Evolutionary conservation across 2,888 invertebrate genomes (phyloP), one percentile per base, ranked within the genome.

Genomic region (Temnothorax unifasciatus): DNA sequence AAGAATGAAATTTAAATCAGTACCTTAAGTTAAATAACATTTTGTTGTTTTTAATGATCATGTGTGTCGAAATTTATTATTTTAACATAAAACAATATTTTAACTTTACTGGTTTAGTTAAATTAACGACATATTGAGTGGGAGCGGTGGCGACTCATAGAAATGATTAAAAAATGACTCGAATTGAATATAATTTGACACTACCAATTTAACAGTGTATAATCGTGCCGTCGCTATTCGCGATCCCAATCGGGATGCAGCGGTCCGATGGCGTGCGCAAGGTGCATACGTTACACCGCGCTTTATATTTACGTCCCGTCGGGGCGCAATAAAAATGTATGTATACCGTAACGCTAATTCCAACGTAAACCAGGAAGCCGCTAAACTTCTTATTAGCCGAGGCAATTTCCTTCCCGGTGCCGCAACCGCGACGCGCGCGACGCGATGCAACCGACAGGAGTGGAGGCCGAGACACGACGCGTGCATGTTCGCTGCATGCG

Each of bases 351-450:
- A 89, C 85, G 83, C 81, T 89, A 89, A 89, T 87, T 85, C 68
- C 82, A 25, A 34, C 66, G 69, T 75, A 59, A 71, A 82, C 74
- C 87, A 79, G 87, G 82, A 84, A 82, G 68, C 82, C 57, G 54
- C 73, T 57, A 68, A 50, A 84, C 76, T 89, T 89, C 84, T 87
- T 82, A 88, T 89, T 88, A 89, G 81, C 66, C 83, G 34, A 44
- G 52, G 76, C 34, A 82, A 75, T 75, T 82, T 82, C 52, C 76
- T 76, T 6, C 59, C 29, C 29, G 29, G 13, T 21, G 59, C 52
- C 25, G 47, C 63, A 38, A 44, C 34, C 34, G 34, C 34, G 34
- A 34, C 34, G 34, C 38, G 34, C 38, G 63, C 74, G 29, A n/a
- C 21, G 15, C 57, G 29, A 29, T n/a, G 50, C 68, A 21, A 73